Conservation (phyloP, 2,113 vertebrate species). For the Bos indicus region DNA sequence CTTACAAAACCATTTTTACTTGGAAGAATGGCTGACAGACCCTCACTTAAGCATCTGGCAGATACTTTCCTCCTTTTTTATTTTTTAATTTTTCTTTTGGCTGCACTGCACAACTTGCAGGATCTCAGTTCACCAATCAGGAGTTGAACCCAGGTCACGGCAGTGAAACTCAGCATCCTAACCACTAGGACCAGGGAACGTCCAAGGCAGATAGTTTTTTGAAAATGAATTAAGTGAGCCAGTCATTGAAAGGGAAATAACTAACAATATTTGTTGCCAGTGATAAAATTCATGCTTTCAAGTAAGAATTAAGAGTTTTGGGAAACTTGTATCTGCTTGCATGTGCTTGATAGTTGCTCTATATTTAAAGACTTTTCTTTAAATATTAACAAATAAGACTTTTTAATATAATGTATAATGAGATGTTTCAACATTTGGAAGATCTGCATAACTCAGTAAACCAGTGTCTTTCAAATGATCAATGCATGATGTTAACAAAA, state of each 20-base stretch:
- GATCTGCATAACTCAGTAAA: neutral
- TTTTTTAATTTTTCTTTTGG: neutral
- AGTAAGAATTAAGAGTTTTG: neutral
- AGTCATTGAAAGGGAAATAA: neutral
- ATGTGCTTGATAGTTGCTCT: neutral
- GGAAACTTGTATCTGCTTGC: neutral
- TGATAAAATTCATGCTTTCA: neutral
- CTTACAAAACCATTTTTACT: neutral
- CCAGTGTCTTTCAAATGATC: neutral
- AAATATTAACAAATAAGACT: neutral
- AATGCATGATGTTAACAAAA: neutral
- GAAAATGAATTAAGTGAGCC: neutral
- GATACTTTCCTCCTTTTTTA: neutral
- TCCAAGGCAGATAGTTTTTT: neutral
- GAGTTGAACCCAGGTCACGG: neutral
- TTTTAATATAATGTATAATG: neutral
- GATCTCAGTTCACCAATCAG: neutral
- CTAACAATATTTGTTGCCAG: neutral
- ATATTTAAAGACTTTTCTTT: neutral
- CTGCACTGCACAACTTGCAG: neutral
- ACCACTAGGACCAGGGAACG: neutral
- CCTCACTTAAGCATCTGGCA: neutral
- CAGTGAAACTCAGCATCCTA: neutral
- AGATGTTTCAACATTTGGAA: neutral
- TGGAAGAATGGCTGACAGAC: neutral